Evolutionary conservation across 2,113 vertebrate genomes (phyloP).

Genomic region (Chaetodon trifascialis): DNA sequence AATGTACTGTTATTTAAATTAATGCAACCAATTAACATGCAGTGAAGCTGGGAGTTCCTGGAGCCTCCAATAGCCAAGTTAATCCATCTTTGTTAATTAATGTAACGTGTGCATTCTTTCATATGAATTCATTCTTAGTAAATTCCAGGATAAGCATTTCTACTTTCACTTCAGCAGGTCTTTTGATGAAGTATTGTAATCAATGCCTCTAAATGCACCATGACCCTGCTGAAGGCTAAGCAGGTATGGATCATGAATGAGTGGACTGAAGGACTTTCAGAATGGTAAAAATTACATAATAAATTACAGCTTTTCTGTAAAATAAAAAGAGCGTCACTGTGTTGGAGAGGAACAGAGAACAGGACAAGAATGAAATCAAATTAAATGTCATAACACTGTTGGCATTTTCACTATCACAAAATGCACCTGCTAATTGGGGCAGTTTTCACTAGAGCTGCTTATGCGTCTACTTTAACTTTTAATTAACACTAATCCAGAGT

Average conservation of each 20-base stretch:
- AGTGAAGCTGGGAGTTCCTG: conserved; percentile 33
- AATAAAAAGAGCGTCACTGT: background rate
- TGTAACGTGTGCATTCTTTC: background rate
- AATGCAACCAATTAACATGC: conserved; percentile 45
- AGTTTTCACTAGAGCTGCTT: background rate
- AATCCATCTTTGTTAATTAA: conserved; percentile 37
- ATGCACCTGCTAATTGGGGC: background rate
- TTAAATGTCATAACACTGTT: background rate
- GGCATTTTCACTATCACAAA: background rate
- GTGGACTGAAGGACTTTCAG: background rate
- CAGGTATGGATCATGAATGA: background rate
- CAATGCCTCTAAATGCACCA: background rate
- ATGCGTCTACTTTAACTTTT: background rate
- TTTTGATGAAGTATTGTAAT: background rate
- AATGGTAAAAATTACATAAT: background rate
- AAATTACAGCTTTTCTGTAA: background rate
- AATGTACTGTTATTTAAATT: conserved; percentile 37
- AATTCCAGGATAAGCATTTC: background rate
- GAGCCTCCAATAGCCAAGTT: conserved; percentile 26
- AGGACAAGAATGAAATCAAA: background rate
- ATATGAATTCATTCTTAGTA: background rate
- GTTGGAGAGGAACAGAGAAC: background rate
- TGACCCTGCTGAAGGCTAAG: background rate
- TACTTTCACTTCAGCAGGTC: background rate
- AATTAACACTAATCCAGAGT: background rate